Conservation (phyloP, 2,797 vertebrate species). For the Cossypha polioptera region DNA sequence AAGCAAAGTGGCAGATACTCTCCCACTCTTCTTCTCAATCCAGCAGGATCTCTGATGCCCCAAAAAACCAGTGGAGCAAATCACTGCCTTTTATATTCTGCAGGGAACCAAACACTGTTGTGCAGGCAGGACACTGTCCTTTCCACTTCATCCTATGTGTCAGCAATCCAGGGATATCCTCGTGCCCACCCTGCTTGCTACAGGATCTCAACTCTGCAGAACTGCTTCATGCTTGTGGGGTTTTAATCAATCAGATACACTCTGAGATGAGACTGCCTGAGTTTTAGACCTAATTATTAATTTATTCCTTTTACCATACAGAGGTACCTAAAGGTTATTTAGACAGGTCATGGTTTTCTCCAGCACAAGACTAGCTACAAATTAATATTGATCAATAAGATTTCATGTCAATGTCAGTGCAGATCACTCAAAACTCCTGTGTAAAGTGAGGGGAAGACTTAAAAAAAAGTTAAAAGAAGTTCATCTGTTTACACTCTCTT, state of each 20-base stretch:
- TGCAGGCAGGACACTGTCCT: background rate
- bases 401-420: background rate
- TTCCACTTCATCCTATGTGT: rapidly evolving
- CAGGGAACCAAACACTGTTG: background rate
- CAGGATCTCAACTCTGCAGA: background rate
- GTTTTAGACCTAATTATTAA: background rate
- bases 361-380: background rate
- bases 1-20: background rate
- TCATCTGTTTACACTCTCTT: background rate
- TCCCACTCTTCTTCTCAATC: background rate
- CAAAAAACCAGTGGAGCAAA: background rate
- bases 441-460: background rate
- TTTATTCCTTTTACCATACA: background rate
- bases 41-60: background rate
- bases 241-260: background rate
- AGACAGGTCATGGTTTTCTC: background rate
- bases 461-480: background rate
- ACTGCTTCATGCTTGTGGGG: background rate
- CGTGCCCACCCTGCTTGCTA: background rate
- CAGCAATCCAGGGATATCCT: background rate
- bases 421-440: background rate
- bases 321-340: background rate
- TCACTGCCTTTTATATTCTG: background rate
- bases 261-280: background rate
- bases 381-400: background rate